These are phyloP conservation scores for Podarcis raffonei DNA, from an alignment of 2,113 vertebrate genomes.

Conservation along the genomic window DNA sequence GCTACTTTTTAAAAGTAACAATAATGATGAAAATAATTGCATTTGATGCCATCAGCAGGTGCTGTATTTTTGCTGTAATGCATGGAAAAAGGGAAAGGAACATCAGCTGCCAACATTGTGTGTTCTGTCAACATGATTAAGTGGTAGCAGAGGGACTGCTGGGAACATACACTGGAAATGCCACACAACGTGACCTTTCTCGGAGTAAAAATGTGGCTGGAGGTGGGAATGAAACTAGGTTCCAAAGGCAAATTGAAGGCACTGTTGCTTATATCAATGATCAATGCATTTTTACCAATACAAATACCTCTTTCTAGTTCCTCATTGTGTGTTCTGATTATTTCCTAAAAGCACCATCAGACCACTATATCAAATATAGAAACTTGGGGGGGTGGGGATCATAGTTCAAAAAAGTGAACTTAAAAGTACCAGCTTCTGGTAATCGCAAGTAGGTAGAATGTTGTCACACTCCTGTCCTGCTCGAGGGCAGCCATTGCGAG, in stretches of 20 bases:
- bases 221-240: not conserved
- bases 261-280: not conserved
- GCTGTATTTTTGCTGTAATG: constrained; percentile 37
- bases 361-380: not conserved
- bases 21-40: not conserved
- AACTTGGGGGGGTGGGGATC: not conserved
- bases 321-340: not conserved
- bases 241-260: constrained; percentile 12
- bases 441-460: too few relatives aligned
- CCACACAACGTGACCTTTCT: not conserved
- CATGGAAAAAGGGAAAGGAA: constrained; percentile 32
- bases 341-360: not conserved
- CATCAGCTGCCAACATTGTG: not conserved
- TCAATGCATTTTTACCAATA: constrained; percentile 18
- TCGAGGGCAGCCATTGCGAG: too few relatives aligned
- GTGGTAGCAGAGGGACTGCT: constrained; percentile 18
- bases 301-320: not conserved
- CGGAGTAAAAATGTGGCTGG: not conserved
- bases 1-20: constrained; percentile 15
- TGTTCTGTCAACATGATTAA: constrained; percentile 23
- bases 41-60: constrained; percentile 23
- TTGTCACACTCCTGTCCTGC: too few relatives aligned
- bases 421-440: too few relatives aligned
- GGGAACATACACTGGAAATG: constrained; percentile 11
- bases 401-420: not conserved